Evolutionary conservation across 2,888 invertebrate species (phyloP).

Genomic region (Ophion ventricosus): DNA sequence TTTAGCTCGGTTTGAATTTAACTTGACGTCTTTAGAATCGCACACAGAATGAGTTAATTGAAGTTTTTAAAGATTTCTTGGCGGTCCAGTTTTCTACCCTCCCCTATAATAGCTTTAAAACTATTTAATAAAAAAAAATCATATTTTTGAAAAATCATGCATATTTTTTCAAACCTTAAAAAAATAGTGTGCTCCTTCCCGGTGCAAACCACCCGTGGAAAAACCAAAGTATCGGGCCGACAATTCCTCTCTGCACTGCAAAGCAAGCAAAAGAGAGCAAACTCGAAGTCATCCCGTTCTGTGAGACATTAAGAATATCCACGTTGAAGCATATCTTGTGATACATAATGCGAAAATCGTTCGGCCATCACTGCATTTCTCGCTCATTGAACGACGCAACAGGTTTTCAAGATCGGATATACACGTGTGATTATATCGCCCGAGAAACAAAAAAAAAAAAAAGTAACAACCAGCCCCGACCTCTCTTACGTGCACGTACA

Average conservation of each 20-base stretch:
- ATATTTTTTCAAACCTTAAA: no score
- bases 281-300: not conserved
- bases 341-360: constrained; percentile 22
- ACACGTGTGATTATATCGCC: constrained; percentile 42
- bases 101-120: no score
- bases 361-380: constrained; percentile 46
- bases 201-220: no score
- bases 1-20: no score
- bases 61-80: no score
- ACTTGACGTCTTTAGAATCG: no score
- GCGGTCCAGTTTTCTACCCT: no score
- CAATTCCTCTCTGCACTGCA: not conserved
- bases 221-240: not conserved
- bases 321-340: constrained; percentile 10
- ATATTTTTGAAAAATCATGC: no score
- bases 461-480: constrained; percentile 17
- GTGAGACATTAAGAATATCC: constrained; percentile 1
- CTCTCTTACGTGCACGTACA: not conserved
- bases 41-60: no score
- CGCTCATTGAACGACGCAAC: constrained; percentile 60
- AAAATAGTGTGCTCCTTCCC: no score
- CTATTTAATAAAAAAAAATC: no score
- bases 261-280: constrained; percentile 15
- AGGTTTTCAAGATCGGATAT: constrained; percentile 63
- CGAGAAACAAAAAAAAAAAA: constrained; percentile 11